Percentiles rank a stretch among this genome's conserved stretches.
Conservation (phyloP, 2,888 invertebrate species). For the Margaritifera margaritifera region DNA sequence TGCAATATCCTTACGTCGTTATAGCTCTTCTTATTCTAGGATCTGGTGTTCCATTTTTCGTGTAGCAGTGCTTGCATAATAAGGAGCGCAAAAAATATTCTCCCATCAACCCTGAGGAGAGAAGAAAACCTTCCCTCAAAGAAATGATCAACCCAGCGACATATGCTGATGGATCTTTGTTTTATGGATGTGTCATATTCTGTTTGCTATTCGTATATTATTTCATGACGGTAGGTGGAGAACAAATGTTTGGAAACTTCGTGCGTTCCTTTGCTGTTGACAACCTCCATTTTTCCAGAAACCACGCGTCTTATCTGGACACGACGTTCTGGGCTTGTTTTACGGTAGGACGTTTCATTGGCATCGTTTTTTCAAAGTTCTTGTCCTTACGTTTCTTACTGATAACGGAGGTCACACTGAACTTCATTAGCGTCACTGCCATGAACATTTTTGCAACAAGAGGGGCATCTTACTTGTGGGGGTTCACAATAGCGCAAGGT, state of each 20-base stretch:
- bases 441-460: constrained; percentile 10
- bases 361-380: constrained; percentile 16
- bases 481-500: constrained; percentile 17
- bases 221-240: constrained; percentile 22
- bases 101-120: too few species aligned
- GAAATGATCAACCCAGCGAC: constrained; percentile 30
- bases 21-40: too few species aligned
- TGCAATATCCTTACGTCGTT: too few species aligned
- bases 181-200: constrained; percentile 10
- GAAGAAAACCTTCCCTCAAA: neutral
- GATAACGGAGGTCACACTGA: constrained; percentile 3
- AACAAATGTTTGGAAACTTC: constrained; percentile 22
- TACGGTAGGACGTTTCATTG: constrained; percentile 21
- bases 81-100: too few species aligned
- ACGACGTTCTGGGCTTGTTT: constrained; percentile 25
- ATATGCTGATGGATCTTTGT: constrained; percentile 25
- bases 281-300: constrained; percentile 20
- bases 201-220: constrained; percentile 18
- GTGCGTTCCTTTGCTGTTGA: constrained; percentile 29
- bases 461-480: constrained; percentile 9
- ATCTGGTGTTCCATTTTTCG: too few species aligned
- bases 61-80: too few species aligned
- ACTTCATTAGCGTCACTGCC: constrained; percentile 3
- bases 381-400: constrained; percentile 14
- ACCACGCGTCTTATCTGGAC: constrained; percentile 21